Evolutionary conservation across 2,797 vertebrate genomes (phyloP).

Genomic region (Gallinago nigripennis): DNA sequence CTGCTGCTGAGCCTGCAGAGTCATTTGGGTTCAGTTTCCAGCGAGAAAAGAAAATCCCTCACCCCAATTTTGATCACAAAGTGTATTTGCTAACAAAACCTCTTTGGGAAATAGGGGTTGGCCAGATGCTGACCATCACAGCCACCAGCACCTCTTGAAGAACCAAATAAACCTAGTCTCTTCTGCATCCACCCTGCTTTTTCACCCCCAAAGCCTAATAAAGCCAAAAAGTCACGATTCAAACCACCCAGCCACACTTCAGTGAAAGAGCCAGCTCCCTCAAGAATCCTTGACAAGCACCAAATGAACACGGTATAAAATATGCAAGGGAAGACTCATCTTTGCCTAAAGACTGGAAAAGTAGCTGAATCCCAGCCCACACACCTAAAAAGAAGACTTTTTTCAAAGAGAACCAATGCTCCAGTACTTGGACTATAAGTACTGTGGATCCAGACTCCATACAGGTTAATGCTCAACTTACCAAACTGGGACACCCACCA

Average conservation of each 20-base stretch:
- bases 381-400: background rate
- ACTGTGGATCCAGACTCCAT: background rate
- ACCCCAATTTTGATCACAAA: background rate
- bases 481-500: background rate
- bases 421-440: background rate
- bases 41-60: rapidly evolving
- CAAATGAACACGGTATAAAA: constrained; percentile 48
- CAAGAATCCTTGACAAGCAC: constrained; percentile 56
- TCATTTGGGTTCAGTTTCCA: background rate
- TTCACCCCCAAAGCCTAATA: background rate
- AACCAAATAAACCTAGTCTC: background rate
- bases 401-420: background rate
- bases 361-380: constrained; percentile 35
- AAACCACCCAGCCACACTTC: constrained; percentile 10
- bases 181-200: background rate
- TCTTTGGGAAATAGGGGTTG: background rate
- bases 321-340: constrained; percentile 51
- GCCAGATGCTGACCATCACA: background rate
- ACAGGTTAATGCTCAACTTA: rapidly evolving
- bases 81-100: background rate
- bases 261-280: constrained; percentile 12
- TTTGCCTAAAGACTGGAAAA: constrained; percentile 46
- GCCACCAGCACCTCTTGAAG: background rate
- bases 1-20: background rate
- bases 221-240: constrained; percentile 28